Base-by-base conservation (phyloP, 2,888 invertebrate species). In the Hartigia nigra region DNA sequence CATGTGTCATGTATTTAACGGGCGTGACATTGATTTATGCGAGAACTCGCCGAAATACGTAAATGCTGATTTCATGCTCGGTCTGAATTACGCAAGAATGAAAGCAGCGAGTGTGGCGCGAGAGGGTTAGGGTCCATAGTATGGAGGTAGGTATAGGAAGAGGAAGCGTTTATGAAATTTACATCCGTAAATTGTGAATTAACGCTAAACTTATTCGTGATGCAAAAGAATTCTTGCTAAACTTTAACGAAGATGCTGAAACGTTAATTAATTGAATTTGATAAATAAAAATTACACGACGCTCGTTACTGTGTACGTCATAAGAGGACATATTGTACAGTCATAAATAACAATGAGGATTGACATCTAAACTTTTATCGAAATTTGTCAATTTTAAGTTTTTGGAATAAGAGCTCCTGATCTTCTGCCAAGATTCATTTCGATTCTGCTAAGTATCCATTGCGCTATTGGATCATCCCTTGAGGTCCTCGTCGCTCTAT, bases 121-220 rank as follows among this genome's bases (percentile, higher is more conserved):
- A 5, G 23, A 23, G 14, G 55, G 14, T 14, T 23, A 55, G 14
- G 9, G 2, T 23, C 23, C 9, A 23, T 23, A 39, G 55, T 23
- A 9, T 23, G 55, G 55, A 5, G 23, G 9, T 23, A 55, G 23
- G 14, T 9, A 55, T 23, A 5, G 55, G 9, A 55, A 9, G 55
- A 23, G 55, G 55, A 55, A 55, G 23, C 55, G 55, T 55, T 55
- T 23, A 55, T 9, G 9, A 5, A 23, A 84, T 84, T 84, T 84
- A 80, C 82, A 83, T 84, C 77, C 78, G 81, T 81, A 84, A 84
- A 84, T 84, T 84, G 82, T 77, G 80, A 82, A 84, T 84, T 82
- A 83, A 84, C 78, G 80, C 37, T 75, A 55, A 55, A 55, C 14
- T 55, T 5, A 55, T 9, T 0, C 9, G 23, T 2, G 23, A 3